Percentiles rank a stretch among this genome's conserved stretches.
Evolutionary conservation across 2,888 invertebrate genomes (phyloP).

Genomic region (Melipona beecheii): DNA sequence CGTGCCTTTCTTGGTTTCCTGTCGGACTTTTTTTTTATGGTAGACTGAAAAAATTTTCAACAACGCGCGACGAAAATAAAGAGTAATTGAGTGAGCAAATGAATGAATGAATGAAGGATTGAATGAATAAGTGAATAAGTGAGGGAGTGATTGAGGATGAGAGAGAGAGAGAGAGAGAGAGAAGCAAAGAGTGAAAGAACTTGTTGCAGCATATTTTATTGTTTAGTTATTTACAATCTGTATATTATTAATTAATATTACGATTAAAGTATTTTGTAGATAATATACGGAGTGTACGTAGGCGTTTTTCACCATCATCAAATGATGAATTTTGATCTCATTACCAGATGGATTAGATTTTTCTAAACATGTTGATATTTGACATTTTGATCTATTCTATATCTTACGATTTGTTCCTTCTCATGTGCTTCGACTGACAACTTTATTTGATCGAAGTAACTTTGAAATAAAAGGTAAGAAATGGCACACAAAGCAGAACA

Average conservation of each 20-base stretch:
- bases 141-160: constrained; percentile 28
- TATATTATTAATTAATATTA: constrained; percentile 84
- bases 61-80: constrained; percentile 37
- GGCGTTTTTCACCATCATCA: constrained; percentile 46
- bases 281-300: constrained; percentile 69
- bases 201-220: constrained; percentile 84
- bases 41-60: constrained; percentile 39
- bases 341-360: constrained; percentile 18
- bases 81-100: background rate
- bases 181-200: constrained; percentile 67
- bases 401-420: constrained; percentile 19
- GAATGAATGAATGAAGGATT: too few species aligned
- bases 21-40: constrained; percentile 35
- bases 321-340: constrained; percentile 15
- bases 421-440: constrained; percentile 19
- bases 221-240: constrained; percentile 84
- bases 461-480: constrained; percentile 32
- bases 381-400: constrained; percentile 4
- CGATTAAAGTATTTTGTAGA: constrained; percentile 84
- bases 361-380: background rate
- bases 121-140: background rate
- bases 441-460: constrained; percentile 29
- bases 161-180: background rate
- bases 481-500: constrained; percentile 11
- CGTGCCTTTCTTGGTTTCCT: constrained; percentile 76